Evolutionary conservation across 2,113 vertebrate genomes (phyloP), one percentile per base, ranked within the genome.

Genomic region (Chaetops frenatus): DNA sequence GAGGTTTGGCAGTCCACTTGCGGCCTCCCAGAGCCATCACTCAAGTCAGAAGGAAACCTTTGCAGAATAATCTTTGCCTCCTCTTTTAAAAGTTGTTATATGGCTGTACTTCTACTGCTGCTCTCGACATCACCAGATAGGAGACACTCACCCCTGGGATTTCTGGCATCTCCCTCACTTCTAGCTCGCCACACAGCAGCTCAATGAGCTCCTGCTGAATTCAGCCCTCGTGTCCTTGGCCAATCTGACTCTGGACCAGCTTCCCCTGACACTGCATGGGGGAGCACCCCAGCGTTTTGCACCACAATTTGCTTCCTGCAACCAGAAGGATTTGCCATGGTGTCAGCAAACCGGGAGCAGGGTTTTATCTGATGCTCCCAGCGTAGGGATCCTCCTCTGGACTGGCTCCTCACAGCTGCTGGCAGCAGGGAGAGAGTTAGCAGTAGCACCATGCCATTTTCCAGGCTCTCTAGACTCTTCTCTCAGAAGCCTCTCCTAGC

Each of bases 251-350:
- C 36, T 27, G 38, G 13, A 27, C 3, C 42, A 77, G 9, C 36
- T 76, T 76, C 8, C 9, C 57, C 8, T 47, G 11, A 3, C 12
- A 11, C 38, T 20, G 36, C 24, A 60, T 24, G n/a, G 38, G 27
- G 17, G 10, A 47, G 7, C 5, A 23, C 5, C 10, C 12, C 70
- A 66, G 21, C 4, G 23, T 56, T 82, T 66, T 40, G 47, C 21
- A 31, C 11, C 15, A 21, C 1, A 1, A 29, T 29, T 69, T 61
- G 7, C 33, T 81, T 57, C 25, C 11, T 79, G 29, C 27, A 10
- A 0, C 0, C 1, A 14, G 23, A 53, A 45, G 10, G 5, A 1
- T 23, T 48, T n/a, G 4, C 13, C 22, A 9, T 3, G 2, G 58
- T 25, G 31, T 56, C 31, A 72, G 45, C 40, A 84, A 66, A 70